Evolutionary conservation across 2,797 vertebrate species (phyloP), one percentile per base, ranked within the genome.

Genomic region (Sebastes cheni): DNA sequence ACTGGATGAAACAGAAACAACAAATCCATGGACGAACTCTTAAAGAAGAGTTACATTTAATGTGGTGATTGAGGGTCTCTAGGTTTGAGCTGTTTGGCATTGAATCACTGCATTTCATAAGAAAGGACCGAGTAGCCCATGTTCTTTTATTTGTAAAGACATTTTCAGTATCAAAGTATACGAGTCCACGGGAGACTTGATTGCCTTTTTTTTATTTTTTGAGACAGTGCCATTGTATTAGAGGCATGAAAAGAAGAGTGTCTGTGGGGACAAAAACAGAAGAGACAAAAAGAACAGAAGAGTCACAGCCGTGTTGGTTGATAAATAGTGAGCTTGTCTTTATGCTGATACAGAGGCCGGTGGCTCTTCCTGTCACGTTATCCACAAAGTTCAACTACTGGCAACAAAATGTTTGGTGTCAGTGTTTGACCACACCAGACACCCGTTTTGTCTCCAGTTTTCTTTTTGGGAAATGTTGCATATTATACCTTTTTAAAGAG

Each of bases 1-100:
- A 75, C 65, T 83, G 71, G 78, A 84, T 78, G 56, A 75, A 83
- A 86, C 76, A 81, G 80, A 75, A 73, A 74, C 56, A 82, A 84
- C 71, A 86, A 87, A 82, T 75, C 22, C 36, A 73, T 76, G 12
- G 64, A 83, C 80, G 30, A 50, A 61, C 30, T 77, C 9, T 60
- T 6, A 54, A 36, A 78, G 23, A 54, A 68, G 76, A 80, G 70
- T 79, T 65, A 11, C 34, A 36, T 90, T 79, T 71, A 54, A 77
- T 69, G 67, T 80, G 58, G 73, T 69, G 69, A 76, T 70, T 56
- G 32, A 81, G 34, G 76, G 25, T 46, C 29, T 78, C 67, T 67
- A 23, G 75, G 85, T 80, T 74, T 80, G 74, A 68, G 52, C 79
- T 81, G 61, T 52, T 87, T 39, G 75, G 54, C 66, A 42, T 85